Conservation (phyloP, 2,797 vertebrate genomes). For the Myotis planiceps region DNA sequence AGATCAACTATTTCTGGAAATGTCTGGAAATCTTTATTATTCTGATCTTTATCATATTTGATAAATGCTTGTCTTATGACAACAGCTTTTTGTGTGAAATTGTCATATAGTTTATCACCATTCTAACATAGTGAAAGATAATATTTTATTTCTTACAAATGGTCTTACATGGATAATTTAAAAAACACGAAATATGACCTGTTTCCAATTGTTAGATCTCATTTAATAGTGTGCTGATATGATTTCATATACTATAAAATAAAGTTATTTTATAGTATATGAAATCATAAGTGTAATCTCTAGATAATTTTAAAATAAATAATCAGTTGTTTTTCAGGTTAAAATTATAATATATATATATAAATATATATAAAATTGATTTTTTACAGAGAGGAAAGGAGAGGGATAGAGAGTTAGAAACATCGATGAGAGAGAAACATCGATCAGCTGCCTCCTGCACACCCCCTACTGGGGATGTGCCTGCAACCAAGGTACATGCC, state of each 20-base stretch:
- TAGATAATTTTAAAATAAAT: not conserved
- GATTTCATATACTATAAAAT: not conserved
- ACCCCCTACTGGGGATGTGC: too few relatives aligned
- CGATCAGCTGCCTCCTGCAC: too few relatives aligned
- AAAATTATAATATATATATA: not conserved
- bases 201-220: not conserved
- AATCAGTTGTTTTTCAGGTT: not conserved
- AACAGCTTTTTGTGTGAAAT: not conserved
- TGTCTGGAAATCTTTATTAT: not conserved
- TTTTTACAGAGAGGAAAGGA: too few relatives aligned
- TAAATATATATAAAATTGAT: too few relatives aligned
- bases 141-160: not conserved
- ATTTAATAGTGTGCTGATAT: not conserved
- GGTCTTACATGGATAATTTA: not conserved
- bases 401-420: too few relatives aligned
- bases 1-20: not conserved
- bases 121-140: not conserved
- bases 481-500: too few relatives aligned
- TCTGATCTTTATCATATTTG: not conserved
- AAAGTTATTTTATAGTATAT: not conserved
- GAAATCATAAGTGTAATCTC: not conserved
- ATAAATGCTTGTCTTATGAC: not conserved
- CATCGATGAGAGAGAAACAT: too few relatives aligned
- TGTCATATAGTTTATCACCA: not conserved
- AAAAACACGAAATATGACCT: slow-evolving; percentile 27